Percentiles rank a stretch among this genome's conserved stretches.
Evolutionary conservation across 1,140 invertebrate genomes (phyloP).

Genomic region (Paracyclopina nana): DNA sequence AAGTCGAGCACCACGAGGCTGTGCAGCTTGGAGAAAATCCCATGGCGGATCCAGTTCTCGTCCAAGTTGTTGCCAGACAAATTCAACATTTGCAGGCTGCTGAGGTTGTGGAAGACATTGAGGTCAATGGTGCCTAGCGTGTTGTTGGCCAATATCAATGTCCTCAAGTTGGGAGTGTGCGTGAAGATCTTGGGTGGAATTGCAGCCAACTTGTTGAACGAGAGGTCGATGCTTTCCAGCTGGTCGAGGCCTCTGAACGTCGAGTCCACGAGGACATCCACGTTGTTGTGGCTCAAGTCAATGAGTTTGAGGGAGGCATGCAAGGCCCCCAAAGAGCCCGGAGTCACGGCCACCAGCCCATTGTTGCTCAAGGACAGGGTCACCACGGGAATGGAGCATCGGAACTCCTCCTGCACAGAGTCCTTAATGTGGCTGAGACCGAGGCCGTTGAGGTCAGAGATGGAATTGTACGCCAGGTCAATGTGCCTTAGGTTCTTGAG

Average conservation of each 20-base stretch:
- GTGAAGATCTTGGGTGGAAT: constrained; percentile 42
- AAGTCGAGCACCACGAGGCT: constrained; percentile 1
- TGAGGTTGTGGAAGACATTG: constrained; percentile 17
- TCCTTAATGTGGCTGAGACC: no score
- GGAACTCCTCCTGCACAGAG: not conserved
- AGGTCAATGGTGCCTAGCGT: constrained; percentile 28
- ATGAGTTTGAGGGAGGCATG: not conserved
- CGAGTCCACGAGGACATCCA: not conserved
- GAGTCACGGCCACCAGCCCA: not conserved
- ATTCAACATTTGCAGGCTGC: constrained; percentile 1
- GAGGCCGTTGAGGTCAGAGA: not conserved
- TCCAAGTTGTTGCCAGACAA: constrained; percentile 1
- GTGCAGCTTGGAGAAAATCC: not conserved
- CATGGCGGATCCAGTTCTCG: constrained; percentile 3
- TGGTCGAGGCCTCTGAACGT: constrained; percentile 25
- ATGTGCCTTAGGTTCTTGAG: constrained; percentile 42
- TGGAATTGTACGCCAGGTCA: constrained; percentile 35
- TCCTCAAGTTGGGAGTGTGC: constrained; percentile 37
- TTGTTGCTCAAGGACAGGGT: not conserved
- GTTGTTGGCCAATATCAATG: constrained; percentile 47
- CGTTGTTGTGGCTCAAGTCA: not conserved
- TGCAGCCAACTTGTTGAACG: constrained; percentile 36
- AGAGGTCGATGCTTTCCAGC: constrained; percentile 42
- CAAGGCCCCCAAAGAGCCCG: not conserved
- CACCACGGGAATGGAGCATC: not conserved